phyloP scores from a whole-genome alignment of 1,140 invertebrate species.

The Luehdorfia chinensis region DNA sequence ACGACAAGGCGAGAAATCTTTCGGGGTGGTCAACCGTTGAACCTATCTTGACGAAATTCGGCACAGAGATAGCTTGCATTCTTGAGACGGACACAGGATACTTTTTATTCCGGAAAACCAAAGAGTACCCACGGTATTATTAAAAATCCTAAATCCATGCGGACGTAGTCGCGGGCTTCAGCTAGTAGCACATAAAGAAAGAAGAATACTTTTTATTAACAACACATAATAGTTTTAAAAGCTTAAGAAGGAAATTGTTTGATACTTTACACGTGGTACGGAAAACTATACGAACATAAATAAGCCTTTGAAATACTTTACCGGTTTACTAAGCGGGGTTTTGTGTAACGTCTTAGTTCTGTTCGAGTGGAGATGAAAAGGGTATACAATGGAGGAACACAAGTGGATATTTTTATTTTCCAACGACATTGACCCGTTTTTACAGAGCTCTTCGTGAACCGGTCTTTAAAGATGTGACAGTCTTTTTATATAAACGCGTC shows the following conservation, averaged over 20 bases:
- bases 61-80: too few relatives aligned
- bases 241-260: background rate
- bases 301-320: constrained; percentile 22
- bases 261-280: constrained; percentile 12
- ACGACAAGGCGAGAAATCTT: too few relatives aligned
- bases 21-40: too few relatives aligned
- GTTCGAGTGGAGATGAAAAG: constrained; percentile 31
- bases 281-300: constrained; percentile 13
- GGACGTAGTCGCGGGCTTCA: too few relatives aligned
- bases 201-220: too few relatives aligned
- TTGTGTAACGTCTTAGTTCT: constrained; percentile 27
- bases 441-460: constrained; percentile 1
- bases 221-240: too few relatives aligned
- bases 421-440: constrained; percentile 34
- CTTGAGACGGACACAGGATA: too few relatives aligned
- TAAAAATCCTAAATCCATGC: too few relatives aligned
- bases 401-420: constrained; percentile 29
- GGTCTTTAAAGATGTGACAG: constrained; percentile 2
- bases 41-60: too few relatives aligned
- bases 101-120: too few relatives aligned
- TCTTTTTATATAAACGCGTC: background rate
- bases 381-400: constrained; percentile 26
- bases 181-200: too few relatives aligned
- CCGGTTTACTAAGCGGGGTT: constrained; percentile 17
- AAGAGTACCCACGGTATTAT: too few relatives aligned